Conservation (phyloP, 2,113 vertebrate species). For the Salminus brasiliensis region DNA sequence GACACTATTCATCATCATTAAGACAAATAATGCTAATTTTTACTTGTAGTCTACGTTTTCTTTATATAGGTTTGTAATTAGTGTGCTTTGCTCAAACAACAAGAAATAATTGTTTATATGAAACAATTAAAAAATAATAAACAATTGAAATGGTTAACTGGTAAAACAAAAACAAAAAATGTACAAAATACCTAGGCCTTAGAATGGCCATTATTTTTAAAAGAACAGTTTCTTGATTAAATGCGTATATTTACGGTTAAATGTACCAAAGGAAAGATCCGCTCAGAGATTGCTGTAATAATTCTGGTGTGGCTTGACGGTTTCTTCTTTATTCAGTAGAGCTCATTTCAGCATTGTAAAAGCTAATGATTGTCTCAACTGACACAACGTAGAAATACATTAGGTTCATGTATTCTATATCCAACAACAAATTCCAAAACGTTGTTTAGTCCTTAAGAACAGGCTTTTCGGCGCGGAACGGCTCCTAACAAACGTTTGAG, state of each 20-base stretch:
- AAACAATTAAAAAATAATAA: too few species aligned
- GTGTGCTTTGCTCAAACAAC: not conserved
- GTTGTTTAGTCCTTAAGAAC: not conserved
- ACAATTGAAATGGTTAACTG: too few species aligned
- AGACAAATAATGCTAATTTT: not conserved
- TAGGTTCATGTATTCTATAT: not conserved
- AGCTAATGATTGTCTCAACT: not conserved
- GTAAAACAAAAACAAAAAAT: too few species aligned
- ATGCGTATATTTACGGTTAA: not conserved
- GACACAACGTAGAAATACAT: not conserved
- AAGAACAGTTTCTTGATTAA: too few species aligned
- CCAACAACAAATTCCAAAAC: not conserved
- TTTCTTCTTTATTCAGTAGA: not conserved
- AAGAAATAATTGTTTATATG: not conserved
- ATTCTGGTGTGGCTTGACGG: not conserved
- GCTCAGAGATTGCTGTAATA: not conserved
- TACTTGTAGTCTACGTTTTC: too few species aligned
- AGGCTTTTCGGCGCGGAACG: not conserved
- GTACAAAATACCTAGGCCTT: too few species aligned
- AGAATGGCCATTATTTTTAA: too few species aligned
- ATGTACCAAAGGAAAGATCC: not conserved
- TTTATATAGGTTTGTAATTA: too few species aligned
- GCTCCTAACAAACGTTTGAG: not conserved
- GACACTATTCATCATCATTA: too few species aligned
- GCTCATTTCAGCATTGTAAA: not conserved